Evolutionary conservation across 2,113 vertebrate genomes (phyloP), one percentile per base, ranked within the genome.

Genomic region (Pachypanchax playfairii): DNA sequence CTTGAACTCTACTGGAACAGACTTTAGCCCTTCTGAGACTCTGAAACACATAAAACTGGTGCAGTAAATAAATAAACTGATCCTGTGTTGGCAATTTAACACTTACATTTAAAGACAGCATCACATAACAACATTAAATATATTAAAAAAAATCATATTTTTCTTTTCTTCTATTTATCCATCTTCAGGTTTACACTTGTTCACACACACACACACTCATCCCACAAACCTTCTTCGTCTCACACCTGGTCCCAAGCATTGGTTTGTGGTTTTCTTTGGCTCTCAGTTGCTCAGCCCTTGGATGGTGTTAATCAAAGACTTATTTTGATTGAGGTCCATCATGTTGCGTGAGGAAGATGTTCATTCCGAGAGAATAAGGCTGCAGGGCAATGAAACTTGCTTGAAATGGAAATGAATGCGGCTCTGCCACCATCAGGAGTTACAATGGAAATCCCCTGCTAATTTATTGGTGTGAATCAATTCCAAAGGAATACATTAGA

Each of bases 331-430:
- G 56, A 50, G 25, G 50, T 86, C 85, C 83, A 87, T 75, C 72
- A 56, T 17, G 52, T 70, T 68, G 68, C 73, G 35, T 42, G 58
- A 63, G 61, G 36, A 69, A 82, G 73, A 70, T 59, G 82, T 78
- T 80, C 57, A 80, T 57, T 85, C 80, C 76, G 24, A 54, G 67
- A 52, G 47, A 35, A 46, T 14, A 28, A 26, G 14, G 65, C 80
- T 70, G 63, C 67, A 68, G 79, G 87, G 84, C 48, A 83, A 49
- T 29, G 17, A 56, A 22, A 42, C 31, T 49, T 54, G 61, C 87
- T 82, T 89, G 86, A 90, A 83, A 89, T 88, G 84, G 74, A 86
- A 88, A 89, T 85, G 22, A 80, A 56, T 3, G 46, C 54, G 41
- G 57, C 66, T 50, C 47, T 72, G 63, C 67, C 62, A 42, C 50